phyloP scores from a whole-genome alignment of 2,797 vertebrate genomes.

The Phataginus tricuspis region DNA sequence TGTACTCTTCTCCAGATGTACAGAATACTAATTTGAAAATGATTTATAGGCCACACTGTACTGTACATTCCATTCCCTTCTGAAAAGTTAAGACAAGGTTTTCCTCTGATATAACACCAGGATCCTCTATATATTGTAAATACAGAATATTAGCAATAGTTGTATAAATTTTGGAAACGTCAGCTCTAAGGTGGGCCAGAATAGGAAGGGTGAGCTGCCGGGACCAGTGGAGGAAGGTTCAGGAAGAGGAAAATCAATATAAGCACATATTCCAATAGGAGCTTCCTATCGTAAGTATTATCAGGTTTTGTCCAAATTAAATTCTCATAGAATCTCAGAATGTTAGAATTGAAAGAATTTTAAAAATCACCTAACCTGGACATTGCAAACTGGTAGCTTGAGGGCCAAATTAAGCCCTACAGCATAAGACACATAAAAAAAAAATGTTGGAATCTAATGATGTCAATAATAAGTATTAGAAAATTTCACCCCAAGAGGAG shows the following conservation, averaged over 20 bases:
- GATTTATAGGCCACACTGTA: conserved; percentile 80
- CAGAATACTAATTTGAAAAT: conserved; percentile 89
- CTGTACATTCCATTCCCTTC: conserved; percentile 84
- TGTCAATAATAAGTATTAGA: neutral
- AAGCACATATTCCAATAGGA: neutral
- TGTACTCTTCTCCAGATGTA: conserved; percentile 86
- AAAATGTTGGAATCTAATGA: neutral
- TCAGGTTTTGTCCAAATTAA: neutral
- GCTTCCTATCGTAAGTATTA: neutral
- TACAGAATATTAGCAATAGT: conserved; percentile 72
- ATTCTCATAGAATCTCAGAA: neutral
- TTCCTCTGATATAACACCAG: conserved; percentile 85
- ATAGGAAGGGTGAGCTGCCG: conserved; percentile 68
- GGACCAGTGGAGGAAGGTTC: neutral
- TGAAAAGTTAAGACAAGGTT: conserved; percentile 84
- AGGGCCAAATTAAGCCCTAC: neutral
- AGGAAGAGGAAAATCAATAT: neutral
- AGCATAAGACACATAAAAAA: neutral
- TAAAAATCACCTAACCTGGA: neutral
- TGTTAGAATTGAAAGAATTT: conserved; percentile 28
- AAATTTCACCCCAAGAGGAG: neutral
- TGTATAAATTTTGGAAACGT: conserved; percentile 83
- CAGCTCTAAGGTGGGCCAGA: conserved; percentile 59
- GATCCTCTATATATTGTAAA: conserved; percentile 83
- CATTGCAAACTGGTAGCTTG: neutral